Evolutionary conservation across 1,140 invertebrate genomes (phyloP), one percentile per base, ranked within the genome.

Genomic region (Diabrotica undecimpunctata): DNA sequence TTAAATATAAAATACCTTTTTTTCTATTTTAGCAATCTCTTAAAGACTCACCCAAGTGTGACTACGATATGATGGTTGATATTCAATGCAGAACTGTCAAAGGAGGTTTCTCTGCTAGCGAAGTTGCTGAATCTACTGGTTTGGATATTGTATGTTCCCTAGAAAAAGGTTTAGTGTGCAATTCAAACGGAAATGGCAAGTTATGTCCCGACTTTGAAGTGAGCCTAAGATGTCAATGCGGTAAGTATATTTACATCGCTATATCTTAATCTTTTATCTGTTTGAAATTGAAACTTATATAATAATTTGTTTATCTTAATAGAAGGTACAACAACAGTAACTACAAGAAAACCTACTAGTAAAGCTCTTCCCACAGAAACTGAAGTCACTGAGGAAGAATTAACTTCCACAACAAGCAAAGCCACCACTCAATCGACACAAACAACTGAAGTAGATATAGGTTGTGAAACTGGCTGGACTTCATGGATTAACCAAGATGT

Each of bases 201-300:
- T 78, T 79, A n/a, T 89, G 87, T 73, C 77, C 81, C 36, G 88
- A 92, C 74, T 92, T 90, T 77, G 89, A 93, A 76, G 84, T 92
- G 11, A 81, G 88, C 36, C 84, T 90, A 37, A 80, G 85, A 37
- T 93, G 90, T 74, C 78, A 85, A 66, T 90, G 89, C 73, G 81
- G 82, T 74, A 75, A 62, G 78, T 81, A 36, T 62, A 73, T 88
- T 92, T 75, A 92, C 90, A 76, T 89, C 92, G 75, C 84, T 92
- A n/a, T 81, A 25, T 25, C 25, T 4, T 4, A 92, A 74, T 92
- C 90, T 77, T 89, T 92, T 75, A 85, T 92, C 11, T 81, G 4
- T 25, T 25, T 25, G 25, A 25, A 25, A 88, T 36, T 84, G 90
- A 37, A 80, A 85, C 36, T 93, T 90, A 74, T 78, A 85, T 65